phyloP scores from a whole-genome alignment of 2,888 invertebrate genomes.

The Bombyx huttoni region DNA sequence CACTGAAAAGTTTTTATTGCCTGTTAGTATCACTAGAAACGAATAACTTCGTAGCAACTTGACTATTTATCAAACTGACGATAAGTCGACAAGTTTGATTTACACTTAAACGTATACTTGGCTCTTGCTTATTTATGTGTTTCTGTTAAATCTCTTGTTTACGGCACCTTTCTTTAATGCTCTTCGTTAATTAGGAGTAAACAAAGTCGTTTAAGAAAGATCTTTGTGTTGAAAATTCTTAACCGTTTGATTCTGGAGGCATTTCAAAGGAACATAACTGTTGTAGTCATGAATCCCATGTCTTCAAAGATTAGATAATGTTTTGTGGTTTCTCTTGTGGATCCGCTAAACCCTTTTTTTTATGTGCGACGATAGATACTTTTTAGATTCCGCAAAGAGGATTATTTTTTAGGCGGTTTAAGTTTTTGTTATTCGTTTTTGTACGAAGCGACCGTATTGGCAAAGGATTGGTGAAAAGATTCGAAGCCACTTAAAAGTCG shows the following conservation, averaged over 20 bases:
- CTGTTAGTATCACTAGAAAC: too few species aligned
- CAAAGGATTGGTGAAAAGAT: background rate
- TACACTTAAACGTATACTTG: too few species aligned
- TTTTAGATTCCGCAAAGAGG: constrained; percentile 54
- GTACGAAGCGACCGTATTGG: constrained; percentile 10
- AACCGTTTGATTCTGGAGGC: background rate
- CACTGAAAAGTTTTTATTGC: too few species aligned
- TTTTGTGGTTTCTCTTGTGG: constrained; percentile 37
- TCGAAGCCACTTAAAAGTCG: background rate
- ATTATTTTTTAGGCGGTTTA: constrained; percentile 59
- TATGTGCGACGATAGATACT: constrained; percentile 10
- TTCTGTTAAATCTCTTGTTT: background rate
- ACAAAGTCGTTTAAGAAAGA: background rate
- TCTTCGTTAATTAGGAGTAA: background rate
- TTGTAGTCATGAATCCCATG: constrained; percentile 7
- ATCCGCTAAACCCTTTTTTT: constrained; percentile 46
- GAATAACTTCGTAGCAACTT: too few species aligned
- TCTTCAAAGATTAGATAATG: constrained; percentile 39
- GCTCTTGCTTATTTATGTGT: too few species aligned
- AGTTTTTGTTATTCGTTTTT: constrained; percentile 32
- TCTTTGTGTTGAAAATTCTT: background rate
- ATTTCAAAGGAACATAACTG: background rate
- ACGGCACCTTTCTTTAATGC: background rate
- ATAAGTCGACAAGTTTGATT: too few species aligned
- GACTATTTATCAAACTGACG: too few species aligned